Evolutionary conservation across 2,888 invertebrate species (phyloP), one percentile per base, ranked within the genome.

Genomic region (Nymphalis urticae): DNA sequence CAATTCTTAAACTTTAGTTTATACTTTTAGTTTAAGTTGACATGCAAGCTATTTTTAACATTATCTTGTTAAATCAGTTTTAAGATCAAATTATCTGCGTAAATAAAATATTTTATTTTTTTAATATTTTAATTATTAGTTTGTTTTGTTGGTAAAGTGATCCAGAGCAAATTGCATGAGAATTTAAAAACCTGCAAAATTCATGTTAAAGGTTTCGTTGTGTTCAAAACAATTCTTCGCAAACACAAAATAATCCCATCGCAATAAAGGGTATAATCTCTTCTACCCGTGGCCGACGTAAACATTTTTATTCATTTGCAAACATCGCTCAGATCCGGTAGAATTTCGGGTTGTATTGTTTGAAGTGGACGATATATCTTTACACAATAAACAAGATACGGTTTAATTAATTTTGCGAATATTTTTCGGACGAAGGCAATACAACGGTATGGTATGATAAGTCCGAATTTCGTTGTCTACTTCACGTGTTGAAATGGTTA

Each of bases 261-360:
- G 54, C 48, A 21, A 62, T 62, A 62, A 56, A 62, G 66, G 32
- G 36, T 19, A 62, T 53, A 66, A 66, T 66, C 61, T 56, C 27
- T 53, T 53, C 36, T 47, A 56, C 19, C 19, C 36, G 4, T 58
- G 42, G 19, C 50, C 59, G 59, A 24, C 36, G 56, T 17, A 62
- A 54, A 62, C 66, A 66, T 66, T 61, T 66, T 61, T 56, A 66
- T 58, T 58, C 58, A 58, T 58, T 58, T 19, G 62, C 54, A 54
- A 66, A 66, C 62, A 50, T 56, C 42, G 10, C 58, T 58, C 19
- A 10, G 58, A 19, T 7, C 17, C 59, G 42, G 65, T 42, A 42
- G 13, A 27, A 48, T 64, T 64, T 64, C 8, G 19, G 36, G 10
- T 27, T 60, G 53, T 61, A 61, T 66, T 66, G 66, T 66, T 61